Evolutionary conservation across 2,888 invertebrate genomes (phyloP).

Genomic region (Cyaniris semiargus): DNA sequence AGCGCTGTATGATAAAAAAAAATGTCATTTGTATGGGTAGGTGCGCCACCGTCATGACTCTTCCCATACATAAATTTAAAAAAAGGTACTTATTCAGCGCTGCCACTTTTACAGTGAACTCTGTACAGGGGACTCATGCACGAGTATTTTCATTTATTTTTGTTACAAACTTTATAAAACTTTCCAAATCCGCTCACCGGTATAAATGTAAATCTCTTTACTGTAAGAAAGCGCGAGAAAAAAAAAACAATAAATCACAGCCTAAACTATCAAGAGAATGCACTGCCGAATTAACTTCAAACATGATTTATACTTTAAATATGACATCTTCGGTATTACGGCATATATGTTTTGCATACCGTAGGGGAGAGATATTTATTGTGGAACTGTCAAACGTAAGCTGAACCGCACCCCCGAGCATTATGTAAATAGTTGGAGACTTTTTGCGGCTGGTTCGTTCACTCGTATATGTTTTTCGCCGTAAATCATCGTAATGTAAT

Average conservation of each 20-base stretch:
- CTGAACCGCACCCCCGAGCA: conserved; percentile 11
- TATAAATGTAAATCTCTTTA: conserved; percentile 7
- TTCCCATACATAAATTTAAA: no score
- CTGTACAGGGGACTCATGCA: no score
- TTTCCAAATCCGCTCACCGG: neutral
- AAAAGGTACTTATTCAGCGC: no score
- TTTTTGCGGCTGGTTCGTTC: conserved; percentile 35
- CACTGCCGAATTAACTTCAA: conserved; percentile 71
- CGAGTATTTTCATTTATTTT: no score
- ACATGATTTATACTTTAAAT: conserved; percentile 74
- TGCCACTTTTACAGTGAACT: no score
- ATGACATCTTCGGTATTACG: conserved; percentile 59
- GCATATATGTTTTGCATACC: conserved; percentile 75
- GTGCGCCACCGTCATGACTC: no score
- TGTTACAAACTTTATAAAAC: no score
- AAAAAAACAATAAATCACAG: conserved; percentile 11
- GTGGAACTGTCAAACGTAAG: conserved; percentile 39
- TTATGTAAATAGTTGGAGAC: conserved; percentile 25
- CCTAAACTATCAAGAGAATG: conserved; percentile 53
- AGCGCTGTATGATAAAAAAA: no score
- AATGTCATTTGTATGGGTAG: no score
- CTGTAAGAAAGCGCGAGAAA: neutral
- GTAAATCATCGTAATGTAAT: conserved; percentile 78
- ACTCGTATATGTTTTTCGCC: conserved; percentile 60
- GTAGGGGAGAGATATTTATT: conserved; percentile 67